phyloP scores from a whole-genome alignment of 2,113 vertebrate genomes.

The Phrynocephalus versicolor region DNA sequence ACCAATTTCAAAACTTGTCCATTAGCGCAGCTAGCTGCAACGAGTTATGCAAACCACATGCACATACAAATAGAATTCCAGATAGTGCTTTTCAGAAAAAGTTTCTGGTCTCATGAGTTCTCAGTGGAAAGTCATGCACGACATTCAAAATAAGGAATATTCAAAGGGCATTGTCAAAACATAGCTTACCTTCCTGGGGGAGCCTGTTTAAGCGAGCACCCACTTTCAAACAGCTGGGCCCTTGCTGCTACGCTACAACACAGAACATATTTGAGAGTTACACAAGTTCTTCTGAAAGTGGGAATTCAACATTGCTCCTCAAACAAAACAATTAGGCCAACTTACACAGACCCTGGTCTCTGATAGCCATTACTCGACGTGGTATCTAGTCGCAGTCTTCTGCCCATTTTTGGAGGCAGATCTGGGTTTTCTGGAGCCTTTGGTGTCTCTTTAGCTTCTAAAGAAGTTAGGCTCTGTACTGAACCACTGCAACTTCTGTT shows the following conservation, averaged over 20 bases:
- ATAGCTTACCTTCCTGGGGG: conserved; percentile 80
- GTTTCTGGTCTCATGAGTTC: background rate
- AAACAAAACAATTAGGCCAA: conserved; percentile 16
- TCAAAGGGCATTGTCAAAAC: background rate
- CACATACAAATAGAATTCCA: background rate
- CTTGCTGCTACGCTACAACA: conserved; percentile 85
- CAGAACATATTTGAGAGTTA: conserved; percentile 39
- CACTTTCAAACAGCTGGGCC: conserved; percentile 87
- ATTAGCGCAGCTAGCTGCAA: too few relatives aligned
- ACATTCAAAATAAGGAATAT: background rate
- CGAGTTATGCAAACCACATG: too few relatives aligned
- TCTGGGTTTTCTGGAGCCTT: conserved; percentile 80
- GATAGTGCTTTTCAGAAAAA: background rate
- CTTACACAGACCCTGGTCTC: conserved; percentile 93
- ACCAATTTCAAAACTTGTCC: too few relatives aligned
- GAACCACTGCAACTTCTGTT: conserved; percentile 92
- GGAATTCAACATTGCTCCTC: background rate
- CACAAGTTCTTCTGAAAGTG: background rate
- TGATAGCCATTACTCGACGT: conserved; percentile 89
- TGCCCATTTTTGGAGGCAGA: conserved; percentile 84
- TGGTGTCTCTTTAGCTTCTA: conserved; percentile 81
- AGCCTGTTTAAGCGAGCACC: conserved; percentile 79
- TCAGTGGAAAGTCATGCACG: background rate
- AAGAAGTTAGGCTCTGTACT: conserved; percentile 88
- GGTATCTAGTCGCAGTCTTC: conserved; percentile 76